Conservation (phyloP, 2,888 invertebrate species). For the Cephus nigrinus region DNA sequence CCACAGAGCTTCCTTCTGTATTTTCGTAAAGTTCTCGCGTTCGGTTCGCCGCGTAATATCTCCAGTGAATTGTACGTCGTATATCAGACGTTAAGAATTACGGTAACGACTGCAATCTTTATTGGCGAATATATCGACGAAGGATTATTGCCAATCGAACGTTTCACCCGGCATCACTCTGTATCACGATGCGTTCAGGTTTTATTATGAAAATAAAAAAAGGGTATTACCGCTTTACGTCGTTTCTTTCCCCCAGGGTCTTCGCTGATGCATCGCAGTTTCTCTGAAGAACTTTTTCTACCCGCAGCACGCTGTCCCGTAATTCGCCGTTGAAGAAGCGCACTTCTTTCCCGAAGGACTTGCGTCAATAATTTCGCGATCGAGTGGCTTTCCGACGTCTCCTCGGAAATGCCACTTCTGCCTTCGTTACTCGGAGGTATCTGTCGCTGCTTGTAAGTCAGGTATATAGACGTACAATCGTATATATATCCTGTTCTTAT, state of each 20-base stretch:
- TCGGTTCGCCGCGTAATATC: not conserved
- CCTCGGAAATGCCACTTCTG: not conserved
- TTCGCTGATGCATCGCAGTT: not conserved
- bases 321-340: not conserved
- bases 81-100: not conserved
- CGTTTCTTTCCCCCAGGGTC: not conserved
- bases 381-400: not conserved
- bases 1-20: not conserved
- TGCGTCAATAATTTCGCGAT: conserved; percentile 1
- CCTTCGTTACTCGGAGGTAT: not conserved
- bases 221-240: not conserved
- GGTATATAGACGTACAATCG: not conserved
- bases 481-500: not conserved
- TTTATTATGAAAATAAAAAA: not conserved
- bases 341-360: not conserved
- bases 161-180: not conserved
- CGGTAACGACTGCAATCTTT: not conserved
- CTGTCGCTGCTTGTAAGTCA: not conserved
- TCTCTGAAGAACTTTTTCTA: not conserved
- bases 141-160: not conserved
- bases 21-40: not conserved
- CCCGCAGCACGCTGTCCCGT: not conserved
- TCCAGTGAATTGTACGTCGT: not conserved
- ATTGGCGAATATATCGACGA: not conserved
- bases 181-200: not conserved